phyloP scores from a whole-genome alignment of 1,140 invertebrate species.

The Drosophila navojoa region DNA sequence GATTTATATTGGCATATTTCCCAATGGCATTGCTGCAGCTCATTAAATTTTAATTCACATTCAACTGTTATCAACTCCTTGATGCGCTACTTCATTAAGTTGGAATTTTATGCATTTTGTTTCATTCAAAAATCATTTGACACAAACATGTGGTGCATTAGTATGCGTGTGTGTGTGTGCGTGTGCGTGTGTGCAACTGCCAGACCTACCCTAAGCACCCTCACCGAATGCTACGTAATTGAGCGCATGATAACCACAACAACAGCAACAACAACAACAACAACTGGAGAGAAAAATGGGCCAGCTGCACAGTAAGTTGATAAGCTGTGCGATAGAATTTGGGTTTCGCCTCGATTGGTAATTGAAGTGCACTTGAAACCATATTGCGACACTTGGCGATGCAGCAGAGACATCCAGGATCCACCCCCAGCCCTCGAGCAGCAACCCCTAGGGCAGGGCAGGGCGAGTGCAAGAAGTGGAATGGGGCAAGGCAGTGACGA shows the following conservation, averaged over 20 bases:
- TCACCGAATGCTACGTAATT: constrained; percentile 32
- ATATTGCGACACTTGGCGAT: constrained; percentile 73
- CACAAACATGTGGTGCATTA: constrained; percentile 11
- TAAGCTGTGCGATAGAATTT: constrained; percentile 16
- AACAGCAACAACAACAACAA: constrained; percentile 18
- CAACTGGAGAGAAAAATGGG: constrained; percentile 21
- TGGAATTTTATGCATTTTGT: constrained; percentile 6
- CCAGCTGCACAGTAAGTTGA: constrained; percentile 35
- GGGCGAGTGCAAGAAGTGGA: neutral
- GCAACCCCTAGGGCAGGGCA: constrained; percentile 9
- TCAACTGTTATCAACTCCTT: too few species aligned
- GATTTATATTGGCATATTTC: too few species aligned
- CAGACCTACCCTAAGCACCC: constrained; percentile 42
- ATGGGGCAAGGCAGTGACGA: neutral
- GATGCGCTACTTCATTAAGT: neutral
- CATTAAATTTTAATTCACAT: too few species aligned
- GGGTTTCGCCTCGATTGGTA: constrained; percentile 37
- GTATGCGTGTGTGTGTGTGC: neutral
- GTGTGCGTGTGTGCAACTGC: constrained; percentile 1
- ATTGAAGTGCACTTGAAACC: constrained; percentile 81
- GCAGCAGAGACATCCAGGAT: constrained; percentile 15
- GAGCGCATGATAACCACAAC: constrained; percentile 48
- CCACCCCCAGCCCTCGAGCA: constrained; percentile 44
- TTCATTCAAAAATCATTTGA: constrained; percentile 31
- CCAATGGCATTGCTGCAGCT: too few species aligned